Percentiles rank a stretch among this genome's conserved stretches.
These are phyloP conservation scores for Drosophila greeni DNA, from an alignment of 2,888 invertebrate genomes.

Conservation along the genomic window DNA sequence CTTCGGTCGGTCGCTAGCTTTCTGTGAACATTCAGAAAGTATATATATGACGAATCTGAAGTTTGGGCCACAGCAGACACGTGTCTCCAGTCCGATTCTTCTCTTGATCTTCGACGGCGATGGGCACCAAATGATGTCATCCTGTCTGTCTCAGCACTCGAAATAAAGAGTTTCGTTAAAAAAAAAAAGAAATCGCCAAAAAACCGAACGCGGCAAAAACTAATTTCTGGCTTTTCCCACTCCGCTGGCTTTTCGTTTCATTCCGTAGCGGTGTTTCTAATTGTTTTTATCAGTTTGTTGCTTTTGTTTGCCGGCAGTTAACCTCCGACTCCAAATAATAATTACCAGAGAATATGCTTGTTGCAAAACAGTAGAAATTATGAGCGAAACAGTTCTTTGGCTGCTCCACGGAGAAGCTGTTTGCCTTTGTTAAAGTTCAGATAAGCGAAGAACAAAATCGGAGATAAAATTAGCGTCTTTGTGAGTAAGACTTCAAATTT, in stretches of 20 bases:
- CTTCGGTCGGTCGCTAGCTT: neutral
- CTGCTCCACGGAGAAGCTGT: constrained; percentile 18
- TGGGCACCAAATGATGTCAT: constrained; percentile 30
- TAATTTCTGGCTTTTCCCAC: constrained; percentile 29
- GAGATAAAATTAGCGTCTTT: constrained; percentile 12
- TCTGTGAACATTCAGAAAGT: neutral
- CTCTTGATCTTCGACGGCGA: constrained; percentile 22
- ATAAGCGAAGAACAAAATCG: constrained; percentile 13
- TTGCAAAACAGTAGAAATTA: constrained; percentile 35
- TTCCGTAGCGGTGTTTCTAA: constrained; percentile 20
- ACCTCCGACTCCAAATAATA: constrained; percentile 38
- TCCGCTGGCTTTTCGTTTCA: constrained; percentile 12
- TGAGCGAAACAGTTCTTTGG: constrained; percentile 1
- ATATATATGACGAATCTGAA: neutral
- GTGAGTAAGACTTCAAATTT: neutral
- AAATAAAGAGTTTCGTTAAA: constrained; percentile 19
- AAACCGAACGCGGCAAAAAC: constrained; percentile 15
- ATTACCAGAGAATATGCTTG: constrained; percentile 27
- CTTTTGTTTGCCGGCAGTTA: constrained; percentile 36
- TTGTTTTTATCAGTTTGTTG: constrained; percentile 22
- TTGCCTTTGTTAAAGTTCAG: constrained; percentile 32
- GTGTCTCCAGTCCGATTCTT: constrained; percentile 19
- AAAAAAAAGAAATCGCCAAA: constrained; percentile 11
- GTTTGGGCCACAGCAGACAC: constrained; percentile 11
- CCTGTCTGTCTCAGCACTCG: constrained; percentile 8